Evolutionary conservation across 2,797 vertebrate genomes (phyloP).

Genomic region (Artibeus jamaicensis): DNA sequence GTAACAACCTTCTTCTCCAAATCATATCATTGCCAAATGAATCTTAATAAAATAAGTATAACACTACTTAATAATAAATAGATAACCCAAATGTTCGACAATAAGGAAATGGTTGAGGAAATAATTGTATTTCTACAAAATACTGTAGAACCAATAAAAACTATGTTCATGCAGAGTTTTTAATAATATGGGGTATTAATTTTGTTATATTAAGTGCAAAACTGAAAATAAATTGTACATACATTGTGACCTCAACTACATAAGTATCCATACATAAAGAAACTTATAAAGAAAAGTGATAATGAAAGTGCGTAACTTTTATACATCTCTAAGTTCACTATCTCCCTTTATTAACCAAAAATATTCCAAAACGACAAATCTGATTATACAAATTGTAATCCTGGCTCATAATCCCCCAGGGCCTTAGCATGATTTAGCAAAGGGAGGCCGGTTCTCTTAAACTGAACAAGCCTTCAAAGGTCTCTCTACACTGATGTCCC

Average conservation of each 20-base stretch:
- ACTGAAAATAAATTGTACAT: conserved; percentile 5
- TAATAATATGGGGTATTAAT: not conserved
- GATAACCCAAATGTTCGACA: not conserved
- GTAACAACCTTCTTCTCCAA: conserved; percentile 23
- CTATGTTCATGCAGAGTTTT: conserved; percentile 10
- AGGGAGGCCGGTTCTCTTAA: not conserved
- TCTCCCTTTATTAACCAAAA: conserved; percentile 2
- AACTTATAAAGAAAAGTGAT: conserved; percentile 32
- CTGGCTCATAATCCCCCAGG: not conserved
- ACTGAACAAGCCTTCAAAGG: not conserved
- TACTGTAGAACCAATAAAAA: not conserved
- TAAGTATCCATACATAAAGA: not conserved
- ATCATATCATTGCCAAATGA: conserved; percentile 3
- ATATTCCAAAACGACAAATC: not conserved
- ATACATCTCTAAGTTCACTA: not conserved
- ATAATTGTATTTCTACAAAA: conserved; percentile 27
- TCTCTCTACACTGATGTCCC: not conserved
- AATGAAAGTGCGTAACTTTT: not conserved
- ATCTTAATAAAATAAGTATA: conserved; percentile 56
- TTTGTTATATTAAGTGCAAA: not conserved
- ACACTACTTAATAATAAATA: conserved; percentile 34
- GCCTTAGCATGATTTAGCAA: not conserved
- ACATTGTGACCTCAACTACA: not conserved
- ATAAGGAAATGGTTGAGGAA: conserved; percentile 8
- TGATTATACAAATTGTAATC: conserved; percentile 3